Evolutionary conservation across 2,797 vertebrate species (phyloP).

Genomic region (Hephaestus fuliginosus): DNA sequence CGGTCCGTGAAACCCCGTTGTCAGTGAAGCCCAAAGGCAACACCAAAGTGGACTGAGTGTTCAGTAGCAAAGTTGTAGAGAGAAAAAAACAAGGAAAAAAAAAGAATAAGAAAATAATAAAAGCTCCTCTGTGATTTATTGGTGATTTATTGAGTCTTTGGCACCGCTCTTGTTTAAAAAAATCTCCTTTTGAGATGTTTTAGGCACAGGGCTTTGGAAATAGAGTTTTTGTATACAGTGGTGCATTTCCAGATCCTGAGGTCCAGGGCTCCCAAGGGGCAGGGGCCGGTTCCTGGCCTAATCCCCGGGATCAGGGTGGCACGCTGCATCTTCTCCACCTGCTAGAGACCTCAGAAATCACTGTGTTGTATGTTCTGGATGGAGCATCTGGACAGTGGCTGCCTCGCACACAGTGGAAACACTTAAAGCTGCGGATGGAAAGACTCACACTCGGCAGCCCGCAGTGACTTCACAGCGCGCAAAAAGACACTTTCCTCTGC

Average conservation of each 20-base stretch:
- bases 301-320: conserved; percentile 2
- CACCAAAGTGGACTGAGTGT: conserved; percentile 63
- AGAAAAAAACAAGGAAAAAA: conserved; percentile 47
- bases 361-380: conserved; percentile 40
- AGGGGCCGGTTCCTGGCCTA: conserved; percentile 6
- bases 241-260: conserved; percentile 65
- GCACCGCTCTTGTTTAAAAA: conserved; percentile 81
- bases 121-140: conserved; percentile 79
- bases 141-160: conserved; percentile 83
- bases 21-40: conserved; percentile 73
- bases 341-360: conserved; percentile 39
- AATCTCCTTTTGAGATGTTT: conserved; percentile 85
- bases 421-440: conserved; percentile 62
- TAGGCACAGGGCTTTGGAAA: conserved; percentile 85
- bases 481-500: conserved; percentile 32
- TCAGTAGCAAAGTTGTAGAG: conserved; percentile 77
- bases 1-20: conserved; percentile 70
- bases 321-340: conserved; percentile 23
- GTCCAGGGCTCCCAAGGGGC: conserved; percentile 43
- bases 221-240: conserved; percentile 62
- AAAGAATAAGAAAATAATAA: conserved; percentile 68
- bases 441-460: conserved; percentile 43
- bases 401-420: conserved; percentile 61
- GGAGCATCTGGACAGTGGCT: conserved; percentile 63
- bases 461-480: conserved; percentile 44